Evolutionary conservation across 2,797 vertebrate species (phyloP).

Genomic region (Nannoperca australis): DNA sequence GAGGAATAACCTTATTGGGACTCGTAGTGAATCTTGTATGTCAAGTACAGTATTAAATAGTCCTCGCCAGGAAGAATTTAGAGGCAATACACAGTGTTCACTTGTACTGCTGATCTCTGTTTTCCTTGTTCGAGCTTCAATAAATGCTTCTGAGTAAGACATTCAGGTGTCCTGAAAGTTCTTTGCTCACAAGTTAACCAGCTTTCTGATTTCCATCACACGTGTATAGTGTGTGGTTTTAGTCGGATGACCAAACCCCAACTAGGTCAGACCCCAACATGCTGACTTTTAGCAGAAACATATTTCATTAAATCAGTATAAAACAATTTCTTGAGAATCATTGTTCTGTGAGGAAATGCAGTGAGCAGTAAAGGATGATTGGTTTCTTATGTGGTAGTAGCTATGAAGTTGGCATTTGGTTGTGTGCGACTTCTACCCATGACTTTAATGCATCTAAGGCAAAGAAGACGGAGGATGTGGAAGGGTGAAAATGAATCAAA

Average conservation of each 20-base stretch:
- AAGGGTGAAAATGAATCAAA: constrained; percentile 66
- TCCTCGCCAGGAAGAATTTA: too few relatives aligned
- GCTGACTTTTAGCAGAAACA: background rate
- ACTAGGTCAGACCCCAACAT: too few relatives aligned
- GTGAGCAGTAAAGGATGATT: background rate
- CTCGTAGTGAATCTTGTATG: too few relatives aligned
- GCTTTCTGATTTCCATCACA: too few relatives aligned
- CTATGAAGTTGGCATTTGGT: constrained; percentile 7
- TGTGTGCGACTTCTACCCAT: constrained; percentile 11
- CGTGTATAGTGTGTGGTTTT: background rate
- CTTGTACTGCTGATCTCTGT: too few relatives aligned
- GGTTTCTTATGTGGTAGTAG: background rate
- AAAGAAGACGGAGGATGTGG: constrained; percentile 30
- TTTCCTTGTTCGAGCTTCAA: too few relatives aligned
- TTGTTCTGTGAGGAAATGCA: background rate
- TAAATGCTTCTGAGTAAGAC: too few relatives aligned
- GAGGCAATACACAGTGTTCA: too few relatives aligned
- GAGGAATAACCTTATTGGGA: too few relatives aligned
- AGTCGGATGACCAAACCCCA: background rate
- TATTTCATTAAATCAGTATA: background rate
- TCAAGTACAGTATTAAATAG: too few relatives aligned
- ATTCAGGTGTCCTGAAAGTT: too few relatives aligned
- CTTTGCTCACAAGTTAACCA: too few relatives aligned
- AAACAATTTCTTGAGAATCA: background rate
- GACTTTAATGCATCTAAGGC: constrained; percentile 27